Evolutionary conservation across 2,888 invertebrate species (phyloP), one percentile per base, ranked within the genome.

Genomic region (Buathra laborator): DNA sequence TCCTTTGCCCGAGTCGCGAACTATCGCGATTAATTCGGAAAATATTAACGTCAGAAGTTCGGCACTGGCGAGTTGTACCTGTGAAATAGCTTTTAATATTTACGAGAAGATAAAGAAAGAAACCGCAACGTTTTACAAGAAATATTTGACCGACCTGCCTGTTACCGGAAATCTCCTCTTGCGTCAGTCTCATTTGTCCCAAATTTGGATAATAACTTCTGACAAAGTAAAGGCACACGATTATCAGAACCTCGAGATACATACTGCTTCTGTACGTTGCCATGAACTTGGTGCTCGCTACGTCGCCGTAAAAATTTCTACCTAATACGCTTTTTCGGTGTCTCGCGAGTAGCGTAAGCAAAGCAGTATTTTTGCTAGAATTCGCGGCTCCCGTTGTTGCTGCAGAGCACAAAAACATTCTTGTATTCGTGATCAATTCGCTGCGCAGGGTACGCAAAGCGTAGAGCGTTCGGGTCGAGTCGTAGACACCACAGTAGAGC

Each of bases 271-370:
- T 95, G 91, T 96, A 97, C 80, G 96, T 95, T 66, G 96, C 96
- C 53, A 96, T 94, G 87, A 96, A 96, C 89, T 97, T 97, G 0
- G 95, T 94, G 76, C 94, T 95, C 16, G 94, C 94, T 9, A 96
- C 94, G 56, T 96, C 96, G 1, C 96, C 96, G 7, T 94, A 94
- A 89, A 96, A 96, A 16, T 95, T 96, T 87, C 95, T 94, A 9
- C 96, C 98, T 79, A 97, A 96, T 46, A 98, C 95, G 74, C 97
- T 97, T 90, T 97, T 97, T 32, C 97, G 95, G 93, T 98, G 98
- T 56, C 97, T 95, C 0, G 96, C 96, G 84, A 97, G 92, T 16
- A 97, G 93, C 79, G 95, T 95, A 44, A 96, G 94, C 16, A 97
- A 93, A 12, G 95, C 94, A 66, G 95, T 94, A 83, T 94, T 94